Conservation (phyloP, 1,140 invertebrate species). For the Laupala kohalensis region DNA sequence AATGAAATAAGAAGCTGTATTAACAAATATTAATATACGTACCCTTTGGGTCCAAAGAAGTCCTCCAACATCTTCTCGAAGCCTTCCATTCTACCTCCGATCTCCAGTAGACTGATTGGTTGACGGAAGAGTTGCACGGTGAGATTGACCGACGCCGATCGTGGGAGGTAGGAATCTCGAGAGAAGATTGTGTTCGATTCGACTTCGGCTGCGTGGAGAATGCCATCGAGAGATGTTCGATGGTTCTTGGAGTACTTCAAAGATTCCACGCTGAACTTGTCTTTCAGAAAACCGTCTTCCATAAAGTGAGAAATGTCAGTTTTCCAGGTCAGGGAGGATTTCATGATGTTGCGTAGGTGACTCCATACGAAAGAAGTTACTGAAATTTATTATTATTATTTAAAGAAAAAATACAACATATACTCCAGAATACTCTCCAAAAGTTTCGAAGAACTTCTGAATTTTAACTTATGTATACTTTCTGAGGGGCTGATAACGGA, state of each 20-base stretch:
- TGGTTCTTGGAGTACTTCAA: constrained; percentile 85
- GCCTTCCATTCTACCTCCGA: constrained; percentile 29
- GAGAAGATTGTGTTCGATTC: constrained; percentile 79
- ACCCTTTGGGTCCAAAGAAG: constrained; percentile 34
- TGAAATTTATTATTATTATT: too few species aligned
- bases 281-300: constrained; percentile 49
- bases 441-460: too few species aligned
- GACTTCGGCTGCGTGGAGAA: constrained; percentile 65
- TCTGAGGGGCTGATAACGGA: too few species aligned
- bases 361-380: constrained; percentile 91
- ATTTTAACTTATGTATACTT: too few species aligned
- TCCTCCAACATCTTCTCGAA: constrained; percentile 37
- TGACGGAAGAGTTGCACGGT: constrained; percentile 83
- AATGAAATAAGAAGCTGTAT: constrained; percentile 24
- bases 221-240: constrained; percentile 72
- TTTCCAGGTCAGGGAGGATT: constrained; percentile 66
- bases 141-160: constrained; percentile 65
- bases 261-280: constrained; percentile 69
- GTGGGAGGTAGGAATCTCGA: constrained; percentile 74
- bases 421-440: too few species aligned
- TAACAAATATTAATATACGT: constrained; percentile 25
- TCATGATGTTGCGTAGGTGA: constrained; percentile 71
- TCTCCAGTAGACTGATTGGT: constrained; percentile 72
- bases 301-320: constrained; percentile 71
- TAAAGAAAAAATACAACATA: too few species aligned